phyloP scores from a whole-genome alignment of 1,140 invertebrate genomes.

The Bombus soroeensis region DNA sequence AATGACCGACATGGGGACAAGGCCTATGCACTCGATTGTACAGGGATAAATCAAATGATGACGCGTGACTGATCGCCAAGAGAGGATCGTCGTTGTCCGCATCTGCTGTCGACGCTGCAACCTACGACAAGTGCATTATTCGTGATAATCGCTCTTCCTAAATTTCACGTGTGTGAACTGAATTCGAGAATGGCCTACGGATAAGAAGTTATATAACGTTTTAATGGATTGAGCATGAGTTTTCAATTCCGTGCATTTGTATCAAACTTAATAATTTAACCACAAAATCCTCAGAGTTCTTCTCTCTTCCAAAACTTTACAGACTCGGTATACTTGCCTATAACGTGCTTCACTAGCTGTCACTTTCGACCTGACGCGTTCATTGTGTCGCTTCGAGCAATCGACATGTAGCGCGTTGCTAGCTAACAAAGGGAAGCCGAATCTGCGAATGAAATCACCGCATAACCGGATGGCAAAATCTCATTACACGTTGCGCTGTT shows the following conservation, averaged over 20 bases:
- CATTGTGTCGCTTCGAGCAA: neutral
- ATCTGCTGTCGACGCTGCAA: constrained; percentile 36
- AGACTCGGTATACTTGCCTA: too few species aligned
- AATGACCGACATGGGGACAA: constrained; percentile 56
- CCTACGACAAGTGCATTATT: constrained; percentile 42
- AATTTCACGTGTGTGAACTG: neutral
- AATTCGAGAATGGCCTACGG: too few species aligned
- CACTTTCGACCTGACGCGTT: neutral
- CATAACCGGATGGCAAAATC: neutral
- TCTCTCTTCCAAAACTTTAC: too few species aligned
- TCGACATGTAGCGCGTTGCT: neutral
- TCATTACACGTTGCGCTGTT: neutral
- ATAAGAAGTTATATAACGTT: too few species aligned
- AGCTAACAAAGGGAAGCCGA: neutral
- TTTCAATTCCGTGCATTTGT: too few species aligned
- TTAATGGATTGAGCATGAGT: too few species aligned
- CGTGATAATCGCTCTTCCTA: constrained; percentile 10
- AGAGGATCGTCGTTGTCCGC: constrained; percentile 27
- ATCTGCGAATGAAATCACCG: too few species aligned
- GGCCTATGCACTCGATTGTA: constrained; percentile 56
- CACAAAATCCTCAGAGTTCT: too few species aligned
- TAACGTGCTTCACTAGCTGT: too few species aligned
- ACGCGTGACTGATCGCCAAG: constrained; percentile 56
- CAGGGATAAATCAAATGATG: constrained; percentile 57
- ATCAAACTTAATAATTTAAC: too few species aligned